Conservation (phyloP, 2,888 invertebrate genomes). For the Drosophila anomalata region DNA sequence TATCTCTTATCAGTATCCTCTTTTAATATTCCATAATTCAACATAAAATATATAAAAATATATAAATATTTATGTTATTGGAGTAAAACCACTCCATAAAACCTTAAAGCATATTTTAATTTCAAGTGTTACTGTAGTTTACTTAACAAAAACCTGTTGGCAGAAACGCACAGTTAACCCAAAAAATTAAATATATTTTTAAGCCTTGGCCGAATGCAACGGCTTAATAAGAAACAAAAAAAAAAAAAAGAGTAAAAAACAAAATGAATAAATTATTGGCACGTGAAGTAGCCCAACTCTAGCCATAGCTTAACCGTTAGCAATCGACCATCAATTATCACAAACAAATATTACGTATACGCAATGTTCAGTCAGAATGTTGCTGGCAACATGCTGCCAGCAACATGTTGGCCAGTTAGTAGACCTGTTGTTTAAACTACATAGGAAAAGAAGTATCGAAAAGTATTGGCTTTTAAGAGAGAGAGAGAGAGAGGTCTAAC, state of each 20-base stretch:
- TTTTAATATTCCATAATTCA: no score
- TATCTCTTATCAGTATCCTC: no score
- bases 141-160: conserved; percentile 52
- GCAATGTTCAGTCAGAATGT: conserved; percentile 10
- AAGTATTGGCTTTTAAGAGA: conserved; percentile 10
- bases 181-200: conserved; percentile 30
- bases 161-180: conserved; percentile 60
- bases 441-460: conserved; percentile 7
- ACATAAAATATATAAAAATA: no score
- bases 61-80: no score
- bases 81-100: no score
- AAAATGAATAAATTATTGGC: conserved; percentile 7
- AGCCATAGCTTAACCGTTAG: conserved; percentile 24
- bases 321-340: conserved; percentile 38
- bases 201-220: conserved; percentile 59
- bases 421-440: conserved; percentile 33
- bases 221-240: conserved; percentile 15
- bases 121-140: conserved; percentile 8
- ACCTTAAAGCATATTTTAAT: no score
- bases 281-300: background rate
- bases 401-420: conserved; percentile 18
- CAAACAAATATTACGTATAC: conserved; percentile 58
- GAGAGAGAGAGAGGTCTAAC: background rate
- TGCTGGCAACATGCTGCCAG: conserved; percentile 50
- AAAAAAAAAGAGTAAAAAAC: conserved; percentile 6